phyloP scores from a whole-genome alignment of 2,113 vertebrate genomes.

The Saguinus imperator region DNA sequence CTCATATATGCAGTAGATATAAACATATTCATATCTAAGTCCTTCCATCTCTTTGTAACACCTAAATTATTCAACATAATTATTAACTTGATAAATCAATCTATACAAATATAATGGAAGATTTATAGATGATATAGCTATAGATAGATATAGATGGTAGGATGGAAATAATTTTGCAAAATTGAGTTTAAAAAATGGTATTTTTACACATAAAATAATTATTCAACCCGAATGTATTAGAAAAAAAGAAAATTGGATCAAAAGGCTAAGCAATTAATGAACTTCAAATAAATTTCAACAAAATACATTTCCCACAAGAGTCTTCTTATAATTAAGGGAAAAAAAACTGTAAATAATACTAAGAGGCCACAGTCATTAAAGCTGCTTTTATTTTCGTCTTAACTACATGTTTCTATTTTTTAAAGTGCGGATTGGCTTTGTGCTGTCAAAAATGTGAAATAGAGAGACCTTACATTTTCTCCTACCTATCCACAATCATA shows the following conservation, averaged over 20 bases:
- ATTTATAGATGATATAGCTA: neutral
- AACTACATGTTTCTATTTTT: neutral
- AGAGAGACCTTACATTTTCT: neutral
- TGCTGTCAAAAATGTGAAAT: neutral
- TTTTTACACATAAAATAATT: neutral
- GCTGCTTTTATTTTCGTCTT: neutral
- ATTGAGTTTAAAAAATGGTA: neutral
- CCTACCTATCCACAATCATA: too few relatives aligned
- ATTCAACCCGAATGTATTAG: neutral
- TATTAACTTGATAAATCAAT: neutral
- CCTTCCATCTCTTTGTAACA: neutral
- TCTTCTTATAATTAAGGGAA: neutral
- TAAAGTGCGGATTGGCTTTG: neutral
- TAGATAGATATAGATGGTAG: neutral
- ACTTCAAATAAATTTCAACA: neutral
- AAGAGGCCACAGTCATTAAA: neutral
- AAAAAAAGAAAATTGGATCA: neutral
- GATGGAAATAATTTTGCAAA: slow-evolving; percentile 27
- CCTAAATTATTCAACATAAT: neutral
- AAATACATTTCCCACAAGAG: neutral
- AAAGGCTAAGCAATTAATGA: neutral
- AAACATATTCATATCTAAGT: neutral
- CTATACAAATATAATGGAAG: neutral
- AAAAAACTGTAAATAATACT: neutral
- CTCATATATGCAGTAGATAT: neutral